Evolutionary conservation across 2,113 vertebrate species (phyloP).

Genomic region (Urocolius indicus): DNA sequence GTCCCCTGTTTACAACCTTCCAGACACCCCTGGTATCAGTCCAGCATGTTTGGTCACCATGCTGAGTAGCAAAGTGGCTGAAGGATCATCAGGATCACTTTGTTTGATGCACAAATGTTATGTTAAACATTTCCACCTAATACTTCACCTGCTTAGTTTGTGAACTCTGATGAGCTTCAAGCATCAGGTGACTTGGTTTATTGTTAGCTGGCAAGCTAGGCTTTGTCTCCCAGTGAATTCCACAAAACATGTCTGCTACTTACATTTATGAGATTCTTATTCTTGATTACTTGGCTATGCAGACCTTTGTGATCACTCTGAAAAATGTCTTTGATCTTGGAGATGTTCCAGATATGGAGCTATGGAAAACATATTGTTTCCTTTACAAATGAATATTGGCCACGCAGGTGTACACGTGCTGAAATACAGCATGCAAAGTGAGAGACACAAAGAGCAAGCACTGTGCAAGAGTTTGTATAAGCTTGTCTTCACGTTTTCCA

Average conservation of each 20-base stretch:
- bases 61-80: not conserved
- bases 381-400: not conserved
- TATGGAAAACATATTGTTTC: not conserved
- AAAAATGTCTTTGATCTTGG: not conserved
- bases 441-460: not conserved
- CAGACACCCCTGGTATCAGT: accelerated
- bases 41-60: not conserved
- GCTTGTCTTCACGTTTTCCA: not conserved
- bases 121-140: not conserved
- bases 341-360: not conserved
- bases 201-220: not conserved
- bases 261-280: not conserved
- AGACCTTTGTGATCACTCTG: not conserved
- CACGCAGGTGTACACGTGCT: not conserved
- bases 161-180: not conserved
- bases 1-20: not conserved
- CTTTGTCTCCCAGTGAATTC: not conserved
- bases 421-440: accelerated
- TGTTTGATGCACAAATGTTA: not conserved
- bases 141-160: not conserved
- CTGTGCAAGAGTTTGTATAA: not conserved
- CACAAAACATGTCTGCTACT: not conserved
- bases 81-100: not conserved
- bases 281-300: not conserved
- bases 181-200: accelerated